phyloP scores from a whole-genome alignment of 2,113 vertebrate genomes.

The Nicator chloris region DNA sequence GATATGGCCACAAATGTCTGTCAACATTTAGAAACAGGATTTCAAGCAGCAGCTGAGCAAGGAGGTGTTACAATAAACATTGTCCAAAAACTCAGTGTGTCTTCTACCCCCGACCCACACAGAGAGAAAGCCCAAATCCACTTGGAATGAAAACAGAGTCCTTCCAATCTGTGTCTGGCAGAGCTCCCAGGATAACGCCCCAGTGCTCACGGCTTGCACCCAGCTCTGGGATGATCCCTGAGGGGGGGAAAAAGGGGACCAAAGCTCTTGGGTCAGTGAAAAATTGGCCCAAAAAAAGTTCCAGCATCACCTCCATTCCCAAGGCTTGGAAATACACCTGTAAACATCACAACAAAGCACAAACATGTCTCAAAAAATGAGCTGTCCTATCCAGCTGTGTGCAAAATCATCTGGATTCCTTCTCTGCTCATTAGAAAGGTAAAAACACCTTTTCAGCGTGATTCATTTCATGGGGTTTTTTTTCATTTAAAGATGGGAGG shows the following conservation, averaged over 20 bases:
- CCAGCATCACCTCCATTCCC: background rate
- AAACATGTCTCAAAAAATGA: background rate
- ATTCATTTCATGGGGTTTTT: background rate
- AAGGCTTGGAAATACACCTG: background rate
- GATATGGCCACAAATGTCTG: background rate
- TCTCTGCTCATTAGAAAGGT: background rate
- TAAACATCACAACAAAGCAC: background rate
- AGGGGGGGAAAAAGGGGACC: background rate
- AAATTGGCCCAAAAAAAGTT: background rate
- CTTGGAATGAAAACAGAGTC: background rate
- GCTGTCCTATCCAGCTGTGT: background rate
- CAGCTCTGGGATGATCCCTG: background rate
- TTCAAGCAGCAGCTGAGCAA: background rate
- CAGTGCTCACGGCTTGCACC: background rate
- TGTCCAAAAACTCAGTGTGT: background rate
- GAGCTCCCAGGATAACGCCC: background rate
- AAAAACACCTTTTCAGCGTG: background rate
- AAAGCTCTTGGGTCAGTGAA: background rate
- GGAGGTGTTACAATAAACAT: background rate
- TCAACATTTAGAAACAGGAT: background rate
- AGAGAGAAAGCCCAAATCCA: background rate
- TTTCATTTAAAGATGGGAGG: background rate
- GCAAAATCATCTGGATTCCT: background rate
- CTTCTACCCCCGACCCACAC: background rate
- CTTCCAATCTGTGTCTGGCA: background rate